Conservation (phyloP, 92 coral and sea anemone genomes). For the Metridium senile region DNA sequence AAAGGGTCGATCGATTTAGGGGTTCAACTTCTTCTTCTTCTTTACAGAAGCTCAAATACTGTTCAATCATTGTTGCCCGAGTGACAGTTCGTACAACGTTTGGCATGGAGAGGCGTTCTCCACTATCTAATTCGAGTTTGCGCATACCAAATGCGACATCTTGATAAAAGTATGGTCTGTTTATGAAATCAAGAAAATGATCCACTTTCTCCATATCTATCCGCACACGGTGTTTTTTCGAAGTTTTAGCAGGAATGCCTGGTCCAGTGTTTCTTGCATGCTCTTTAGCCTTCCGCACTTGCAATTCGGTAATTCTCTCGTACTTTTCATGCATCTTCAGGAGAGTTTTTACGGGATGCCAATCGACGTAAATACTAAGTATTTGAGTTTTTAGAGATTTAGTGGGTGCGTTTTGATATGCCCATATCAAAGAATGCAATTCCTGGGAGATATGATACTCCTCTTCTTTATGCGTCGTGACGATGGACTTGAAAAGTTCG, state of each 20-base stretch:
- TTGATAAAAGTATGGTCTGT: constrained; percentile 56
- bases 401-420: constrained; percentile 61
- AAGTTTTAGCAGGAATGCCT: constrained; percentile 38
- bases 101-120: constrained; percentile 50
- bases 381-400: constrained; percentile 63
- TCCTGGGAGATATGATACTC: constrained; percentile 33
- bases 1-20: constrained; percentile 43
- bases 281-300: constrained; percentile 53
- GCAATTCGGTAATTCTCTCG: constrained; percentile 47
- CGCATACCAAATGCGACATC: constrained; percentile 63
- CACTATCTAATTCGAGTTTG: constrained; percentile 43
- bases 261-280: constrained; percentile 45
- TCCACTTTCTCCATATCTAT: constrained; percentile 41
- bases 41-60: constrained; percentile 47
- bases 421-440: constrained; percentile 42
- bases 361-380: constrained; percentile 58
- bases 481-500: constrained; percentile 52
- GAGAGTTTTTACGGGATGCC: constrained; percentile 39
- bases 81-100: constrained; percentile 65
- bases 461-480: constrained; percentile 9
- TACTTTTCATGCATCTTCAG: constrained; percentile 46
- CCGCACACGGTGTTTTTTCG: constrained; percentile 39
- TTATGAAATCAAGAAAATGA: constrained; percentile 48
- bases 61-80: constrained; percentile 53
- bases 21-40: constrained; percentile 58